Conservation (phyloP, 2,113 vertebrate species). For the Spermophilus dauricus region DNA sequence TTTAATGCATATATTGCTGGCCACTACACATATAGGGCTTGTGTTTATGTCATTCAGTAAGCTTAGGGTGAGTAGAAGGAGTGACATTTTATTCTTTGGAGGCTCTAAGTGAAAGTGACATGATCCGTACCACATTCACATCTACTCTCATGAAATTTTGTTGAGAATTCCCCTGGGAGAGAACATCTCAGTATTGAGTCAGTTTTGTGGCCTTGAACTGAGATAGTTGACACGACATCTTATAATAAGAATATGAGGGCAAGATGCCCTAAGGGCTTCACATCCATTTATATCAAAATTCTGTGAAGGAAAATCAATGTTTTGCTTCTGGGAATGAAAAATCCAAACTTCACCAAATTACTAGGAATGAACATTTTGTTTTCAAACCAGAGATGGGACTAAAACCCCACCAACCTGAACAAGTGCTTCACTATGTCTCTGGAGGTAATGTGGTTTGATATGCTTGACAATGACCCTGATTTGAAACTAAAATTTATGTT, state of each 20-base stretch:
- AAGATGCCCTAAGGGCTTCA: constrained; percentile 35
- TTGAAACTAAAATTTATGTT: not conserved
- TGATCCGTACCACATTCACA: not conserved
- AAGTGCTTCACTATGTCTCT: not conserved
- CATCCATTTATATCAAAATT: constrained; percentile 58
- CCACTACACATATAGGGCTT: not conserved
- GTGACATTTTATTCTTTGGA: constrained; percentile 62
- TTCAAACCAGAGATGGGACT: constrained; percentile 2
- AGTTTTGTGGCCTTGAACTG: constrained; percentile 68
- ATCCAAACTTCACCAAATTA: constrained; percentile 60
- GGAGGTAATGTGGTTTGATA: not conserved
- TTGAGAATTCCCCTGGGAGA: constrained; percentile 72
- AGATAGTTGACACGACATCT: constrained; percentile 26
- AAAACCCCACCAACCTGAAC: not conserved
- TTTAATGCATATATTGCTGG: not conserved
- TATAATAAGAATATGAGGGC: constrained; percentile 58
- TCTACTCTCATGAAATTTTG: constrained; percentile 51
- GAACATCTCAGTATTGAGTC: not conserved
- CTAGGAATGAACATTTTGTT: constrained; percentile 48
- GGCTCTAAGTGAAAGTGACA: constrained; percentile 64
- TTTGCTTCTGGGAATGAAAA: constrained; percentile 73
- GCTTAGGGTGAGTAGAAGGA: not conserved
- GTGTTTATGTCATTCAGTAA: not conserved
- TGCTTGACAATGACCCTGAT: not conserved
- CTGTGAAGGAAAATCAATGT: constrained; percentile 65